phyloP scores from a whole-genome alignment of 2,113 vertebrate genomes.

The Halcyon senegalensis region DNA sequence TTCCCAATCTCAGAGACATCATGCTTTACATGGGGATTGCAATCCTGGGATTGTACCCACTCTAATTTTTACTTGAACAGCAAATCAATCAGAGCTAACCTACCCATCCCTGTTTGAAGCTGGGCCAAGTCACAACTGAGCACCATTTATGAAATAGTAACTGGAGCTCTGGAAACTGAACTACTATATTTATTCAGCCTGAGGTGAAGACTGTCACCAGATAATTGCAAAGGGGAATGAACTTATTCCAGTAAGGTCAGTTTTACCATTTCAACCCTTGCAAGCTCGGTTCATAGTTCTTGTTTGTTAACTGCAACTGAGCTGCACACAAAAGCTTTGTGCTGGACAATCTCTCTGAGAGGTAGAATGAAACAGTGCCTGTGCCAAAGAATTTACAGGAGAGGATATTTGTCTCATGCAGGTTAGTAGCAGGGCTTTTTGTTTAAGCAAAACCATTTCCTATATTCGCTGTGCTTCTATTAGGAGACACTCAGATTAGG shows the following conservation, averaged over 20 bases:
- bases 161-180: constrained; percentile 39
- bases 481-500: not conserved
- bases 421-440: constrained; percentile 8
- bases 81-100: not conserved
- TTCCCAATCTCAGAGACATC: not conserved
- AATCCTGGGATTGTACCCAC: not conserved
- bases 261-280: not conserved
- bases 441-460: not conserved
- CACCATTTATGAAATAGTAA: constrained; percentile 33
- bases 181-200: constrained; percentile 60
- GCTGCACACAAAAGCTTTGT: constrained; percentile 2
- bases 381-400: constrained; percentile 5
- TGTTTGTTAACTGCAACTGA: constrained; percentile 36
- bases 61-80: constrained; percentile 36
- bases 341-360: not conserved
- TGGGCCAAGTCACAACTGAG: constrained; percentile 30
- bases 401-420: not conserved
- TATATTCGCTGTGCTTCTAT: not conserved
- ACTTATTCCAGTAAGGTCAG: constrained; percentile 52
- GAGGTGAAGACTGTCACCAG: constrained; percentile 57
- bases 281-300: constrained; percentile 37
- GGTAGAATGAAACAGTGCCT: not conserved
- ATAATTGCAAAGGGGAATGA: constrained; percentile 61
- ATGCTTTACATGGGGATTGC: not conserved
- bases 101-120: constrained; percentile 35